Base-by-base conservation (phyloP, 2,797 vertebrate species). In the Sylvilagus floridanus region DNA sequence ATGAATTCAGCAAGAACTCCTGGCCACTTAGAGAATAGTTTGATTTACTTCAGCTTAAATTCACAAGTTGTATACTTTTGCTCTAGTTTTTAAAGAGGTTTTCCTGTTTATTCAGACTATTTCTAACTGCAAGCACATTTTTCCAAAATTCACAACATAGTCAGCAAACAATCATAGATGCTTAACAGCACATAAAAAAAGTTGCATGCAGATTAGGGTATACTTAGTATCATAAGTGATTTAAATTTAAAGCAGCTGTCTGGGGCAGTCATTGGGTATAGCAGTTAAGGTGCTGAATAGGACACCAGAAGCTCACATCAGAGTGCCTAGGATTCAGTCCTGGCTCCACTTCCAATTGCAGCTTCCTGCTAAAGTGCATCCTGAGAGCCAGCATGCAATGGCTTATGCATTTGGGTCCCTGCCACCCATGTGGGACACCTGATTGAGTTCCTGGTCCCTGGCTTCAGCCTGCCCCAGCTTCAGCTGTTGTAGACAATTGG, bases 31-130 rank as follows among this genome's bases (percentile, higher is more conserved):
- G 21, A 91, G 81, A 84, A 47, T 7, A 85, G 24, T 72, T 77
- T 95, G 32, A 93, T 78, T 93, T 54, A 83, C 14, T 72, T 82
- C 60, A 73, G 21, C 26, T 91, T 93, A 87, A 72, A 84, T 81
- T 42, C 16, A 62, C 4, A 63, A 69, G 50, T 8, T 75, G 19
- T 63, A 77, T 5, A 66, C 22, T 52, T 96, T 88, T 19, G 10
- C 78, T 84, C 35, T 77, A 77, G 93, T 85, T 93, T 94, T 91
- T 63, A 7, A 60, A 87, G 10, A 60, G 14, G 5, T 35, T 50
- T 91, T 79, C 66, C 28, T 90, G 10, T 63, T 87, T 92, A 84
- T 77, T 91, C 14, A 17, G 7, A 32, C 35, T 62, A 37, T 63
- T 84, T 93, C 63, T 77, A 96, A 71, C 8, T 68, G 22, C 54